A percentile compares a stretch with the other conserved stretches of the same genome.
Evolutionary conservation across 2,888 invertebrate species (phyloP).

Genomic region (Drosophila ustulata): DNA sequence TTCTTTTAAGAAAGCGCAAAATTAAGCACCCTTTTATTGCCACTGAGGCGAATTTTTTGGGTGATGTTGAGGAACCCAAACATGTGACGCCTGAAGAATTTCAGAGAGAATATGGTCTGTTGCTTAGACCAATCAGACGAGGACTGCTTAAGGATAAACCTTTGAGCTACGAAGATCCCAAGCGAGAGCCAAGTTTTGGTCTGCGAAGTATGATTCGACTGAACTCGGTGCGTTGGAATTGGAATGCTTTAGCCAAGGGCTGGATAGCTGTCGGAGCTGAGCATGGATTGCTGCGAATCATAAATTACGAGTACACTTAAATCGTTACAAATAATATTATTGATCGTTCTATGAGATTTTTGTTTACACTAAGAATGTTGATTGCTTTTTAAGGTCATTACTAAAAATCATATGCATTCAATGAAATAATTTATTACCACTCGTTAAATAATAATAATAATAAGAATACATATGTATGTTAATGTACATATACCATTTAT

Average conservation of each 20-base stretch:
- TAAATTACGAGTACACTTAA: constrained; percentile 56
- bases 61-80: constrained; percentile 21
- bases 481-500: constrained; percentile 25
- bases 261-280: constrained; percentile 82
- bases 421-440: constrained; percentile 43
- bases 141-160: constrained; percentile 29
- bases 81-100: constrained; percentile 45
- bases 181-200: constrained; percentile 60
- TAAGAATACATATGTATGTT: background rate
- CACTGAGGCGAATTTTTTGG: constrained; percentile 69
- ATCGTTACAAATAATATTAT: constrained; percentile 12
- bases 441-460: constrained; percentile 18
- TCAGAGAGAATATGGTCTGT: constrained; percentile 77
- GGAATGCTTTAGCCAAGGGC: constrained; percentile 66
- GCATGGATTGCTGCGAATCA: constrained; percentile 81
- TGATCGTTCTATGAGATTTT: constrained; percentile 25
- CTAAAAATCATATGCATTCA: constrained; percentile 25
- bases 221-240: constrained; percentile 80
- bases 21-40: constrained; percentile 48
- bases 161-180: constrained; percentile 24
- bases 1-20: constrained; percentile 25
- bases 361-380: constrained; percentile 12
- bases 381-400: constrained; percentile 16
- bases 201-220: constrained; percentile 67
- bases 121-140: constrained; percentile 64